Conservation (phyloP, 2,888 invertebrate species). For the Brachypalpus laphriformis region DNA sequence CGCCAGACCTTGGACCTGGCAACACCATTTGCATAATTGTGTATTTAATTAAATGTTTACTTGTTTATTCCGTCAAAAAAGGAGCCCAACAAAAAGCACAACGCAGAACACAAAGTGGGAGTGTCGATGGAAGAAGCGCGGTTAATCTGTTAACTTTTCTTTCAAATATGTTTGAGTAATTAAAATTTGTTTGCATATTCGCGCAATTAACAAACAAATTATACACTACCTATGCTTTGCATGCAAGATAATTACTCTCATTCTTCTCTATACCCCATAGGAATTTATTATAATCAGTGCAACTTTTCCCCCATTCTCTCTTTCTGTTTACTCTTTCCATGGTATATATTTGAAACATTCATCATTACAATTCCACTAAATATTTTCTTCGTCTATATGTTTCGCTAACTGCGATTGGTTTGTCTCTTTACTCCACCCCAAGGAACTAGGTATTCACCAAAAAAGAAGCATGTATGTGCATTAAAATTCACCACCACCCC, state of each 20-base stretch:
- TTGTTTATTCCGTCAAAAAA: slow-evolving; percentile 3
- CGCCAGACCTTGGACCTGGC: slow-evolving; percentile 17
- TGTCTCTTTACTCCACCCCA: slow-evolving; percentile 73
- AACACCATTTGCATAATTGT: slow-evolving; percentile 43
- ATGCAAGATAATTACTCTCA: neutral
- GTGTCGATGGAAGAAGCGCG: slow-evolving; percentile 37
- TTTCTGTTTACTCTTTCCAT: neutral
- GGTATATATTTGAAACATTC: neutral
- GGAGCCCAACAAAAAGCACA: neutral
- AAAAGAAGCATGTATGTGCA: slow-evolving; percentile 61
- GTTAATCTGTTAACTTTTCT: slow-evolving; percentile 32
- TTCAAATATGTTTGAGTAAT: slow-evolving; percentile 46
- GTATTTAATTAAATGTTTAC: slow-evolving; percentile 54
- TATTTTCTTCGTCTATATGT: slow-evolving; percentile 49
- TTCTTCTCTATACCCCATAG: too few relatives aligned
- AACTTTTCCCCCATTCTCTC: neutral
- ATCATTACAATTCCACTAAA: slow-evolving; percentile 49
- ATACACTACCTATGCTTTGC: neutral
- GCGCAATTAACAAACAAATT: slow-evolving; percentile 47
- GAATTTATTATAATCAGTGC: too few relatives aligned
- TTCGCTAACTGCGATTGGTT: slow-evolving; percentile 72
- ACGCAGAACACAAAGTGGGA: slow-evolving; percentile 17
- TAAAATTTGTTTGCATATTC: slow-evolving; percentile 47
- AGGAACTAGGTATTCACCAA: slow-evolving; percentile 13
- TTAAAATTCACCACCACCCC: slow-evolving; percentile 34